phyloP scores from a whole-genome alignment of 1,140 invertebrate species.

The Euborellia annulipes region DNA sequence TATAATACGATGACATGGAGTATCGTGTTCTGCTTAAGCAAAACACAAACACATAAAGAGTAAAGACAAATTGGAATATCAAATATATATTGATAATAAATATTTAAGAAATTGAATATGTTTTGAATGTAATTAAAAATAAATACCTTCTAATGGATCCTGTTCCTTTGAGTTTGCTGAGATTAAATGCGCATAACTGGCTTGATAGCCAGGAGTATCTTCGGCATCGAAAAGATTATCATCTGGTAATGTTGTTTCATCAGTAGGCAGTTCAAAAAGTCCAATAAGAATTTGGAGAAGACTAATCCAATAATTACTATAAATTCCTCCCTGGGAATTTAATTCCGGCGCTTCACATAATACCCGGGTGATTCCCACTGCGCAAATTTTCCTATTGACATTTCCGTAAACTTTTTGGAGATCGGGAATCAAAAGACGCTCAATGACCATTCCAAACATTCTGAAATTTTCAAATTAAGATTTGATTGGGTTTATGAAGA shows the following conservation, averaged over 20 bases:
- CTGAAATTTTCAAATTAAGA: no score
- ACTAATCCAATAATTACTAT: constrained; percentile 28
- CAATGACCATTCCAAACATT: constrained; percentile 90
- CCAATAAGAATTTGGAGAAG: constrained; percentile 58
- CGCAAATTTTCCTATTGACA: constrained; percentile 74
- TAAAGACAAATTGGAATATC: no score
- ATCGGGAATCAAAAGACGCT: constrained; percentile 72
- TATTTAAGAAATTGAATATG: not conserved
- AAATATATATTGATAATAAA: not conserved
- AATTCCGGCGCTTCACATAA: constrained; percentile 58
- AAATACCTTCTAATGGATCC: constrained; percentile 49
- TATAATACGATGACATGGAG: no score
- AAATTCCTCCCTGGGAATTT: constrained; percentile 7
- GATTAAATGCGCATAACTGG: constrained; percentile 70
- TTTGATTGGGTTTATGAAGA: no score
- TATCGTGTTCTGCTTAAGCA: no score
- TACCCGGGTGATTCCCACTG: constrained; percentile 73
- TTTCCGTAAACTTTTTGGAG: constrained; percentile 69
- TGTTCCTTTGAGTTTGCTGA: constrained; percentile 59
- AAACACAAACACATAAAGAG: no score
- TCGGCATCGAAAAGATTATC: constrained; percentile 80
- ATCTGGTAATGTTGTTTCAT: constrained; percentile 58
- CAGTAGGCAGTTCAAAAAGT: constrained; percentile 76
- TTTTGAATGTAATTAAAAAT: not conserved
- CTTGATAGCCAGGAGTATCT: constrained; percentile 73